Percentiles rank a stretch among this genome's conserved stretches.
phyloP scores from a whole-genome alignment of 2,113 vertebrate genomes.

The Craseonycteris thonglongyai region DNA sequence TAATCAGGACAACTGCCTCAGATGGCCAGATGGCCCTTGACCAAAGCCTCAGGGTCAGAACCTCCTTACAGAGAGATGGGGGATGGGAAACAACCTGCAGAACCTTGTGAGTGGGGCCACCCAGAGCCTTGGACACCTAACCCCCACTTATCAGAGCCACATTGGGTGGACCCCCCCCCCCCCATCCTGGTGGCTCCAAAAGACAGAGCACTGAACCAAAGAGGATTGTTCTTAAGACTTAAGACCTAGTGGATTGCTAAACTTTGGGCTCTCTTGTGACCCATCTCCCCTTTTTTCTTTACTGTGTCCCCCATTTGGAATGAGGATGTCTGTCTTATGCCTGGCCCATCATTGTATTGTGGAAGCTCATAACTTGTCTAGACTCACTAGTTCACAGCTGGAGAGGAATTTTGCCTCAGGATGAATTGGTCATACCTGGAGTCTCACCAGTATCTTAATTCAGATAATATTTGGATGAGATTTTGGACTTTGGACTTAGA shows the following conservation, averaged over 20 bases:
- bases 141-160: neutral
- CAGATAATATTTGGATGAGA: neutral
- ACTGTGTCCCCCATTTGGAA: neutral
- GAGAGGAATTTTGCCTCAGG: neutral
- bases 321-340: neutral
- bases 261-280: neutral
- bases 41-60: neutral
- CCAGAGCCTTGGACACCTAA: neutral
- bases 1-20: neutral
- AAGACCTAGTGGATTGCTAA: neutral
- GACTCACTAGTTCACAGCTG: neutral
- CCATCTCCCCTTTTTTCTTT: neutral
- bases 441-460: neutral
- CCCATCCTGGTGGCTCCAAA: neutral
- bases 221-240: neutral
- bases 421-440: neutral
- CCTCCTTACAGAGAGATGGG: too few species aligned
- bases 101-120: neutral
- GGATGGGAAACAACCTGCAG: neutral
- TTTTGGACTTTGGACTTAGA: neutral
- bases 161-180: neutral
- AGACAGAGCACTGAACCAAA: neutral
- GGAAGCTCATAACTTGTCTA: neutral
- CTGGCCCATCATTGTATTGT: neutral
- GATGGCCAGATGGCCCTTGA: neutral